A percentile compares a stretch with the other conserved stretches of the same genome.
phyloP scores from a whole-genome alignment of 2,113 vertebrate genomes.

The Apteryx mantelli region DNA sequence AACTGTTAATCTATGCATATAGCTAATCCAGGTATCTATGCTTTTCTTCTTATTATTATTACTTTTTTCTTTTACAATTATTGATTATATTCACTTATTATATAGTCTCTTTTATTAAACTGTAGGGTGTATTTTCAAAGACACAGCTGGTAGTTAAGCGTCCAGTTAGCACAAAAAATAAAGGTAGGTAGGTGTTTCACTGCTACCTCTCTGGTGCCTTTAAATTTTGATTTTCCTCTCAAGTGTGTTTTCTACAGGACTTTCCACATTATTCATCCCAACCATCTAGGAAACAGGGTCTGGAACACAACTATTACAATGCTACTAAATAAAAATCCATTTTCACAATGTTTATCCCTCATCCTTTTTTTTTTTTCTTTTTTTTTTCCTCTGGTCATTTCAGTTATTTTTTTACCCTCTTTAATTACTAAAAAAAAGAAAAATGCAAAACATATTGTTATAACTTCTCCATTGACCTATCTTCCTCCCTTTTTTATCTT shows the following conservation, averaged over 20 bases:
- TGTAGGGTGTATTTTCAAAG: background rate
- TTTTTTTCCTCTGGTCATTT: background rate
- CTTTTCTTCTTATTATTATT: background rate
- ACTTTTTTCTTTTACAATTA: background rate
- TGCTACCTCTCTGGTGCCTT: background rate
- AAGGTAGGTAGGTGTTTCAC: rapidly evolving
- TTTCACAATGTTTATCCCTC: background rate
- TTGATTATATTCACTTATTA: background rate
- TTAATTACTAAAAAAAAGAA: background rate
- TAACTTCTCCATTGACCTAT: background rate
- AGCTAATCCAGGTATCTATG: background rate
- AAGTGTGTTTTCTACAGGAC: background rate
- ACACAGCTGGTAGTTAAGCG: background rate
- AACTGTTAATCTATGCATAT: background rate
- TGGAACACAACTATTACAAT: background rate
- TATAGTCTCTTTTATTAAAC: background rate
- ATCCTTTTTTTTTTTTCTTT: background rate
- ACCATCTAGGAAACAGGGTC: background rate
- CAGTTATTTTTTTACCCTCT: background rate
- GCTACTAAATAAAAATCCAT: background rate
- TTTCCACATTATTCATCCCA: background rate
- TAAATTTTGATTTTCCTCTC: background rate
- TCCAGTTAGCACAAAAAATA: background rate
- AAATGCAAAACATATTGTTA: background rate
- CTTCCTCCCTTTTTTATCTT: background rate